phyloP scores from a whole-genome alignment of 35 echinoderm and acorn worm genomes.

The Patiria miniata region DNA sequence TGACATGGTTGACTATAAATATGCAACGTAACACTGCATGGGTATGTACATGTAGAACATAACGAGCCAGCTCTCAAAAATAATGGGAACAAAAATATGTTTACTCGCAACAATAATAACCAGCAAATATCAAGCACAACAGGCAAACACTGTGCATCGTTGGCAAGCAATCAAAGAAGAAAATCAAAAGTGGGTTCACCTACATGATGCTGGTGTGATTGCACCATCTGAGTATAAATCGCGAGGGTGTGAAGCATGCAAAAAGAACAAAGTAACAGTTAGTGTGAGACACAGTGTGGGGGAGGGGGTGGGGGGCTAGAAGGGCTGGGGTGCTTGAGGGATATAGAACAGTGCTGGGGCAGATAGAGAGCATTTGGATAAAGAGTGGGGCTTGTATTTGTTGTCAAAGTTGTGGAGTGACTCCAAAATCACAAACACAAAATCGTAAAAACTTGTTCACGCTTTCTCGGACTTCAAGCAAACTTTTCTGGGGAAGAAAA shows the following conservation, averaged over 20 bases:
- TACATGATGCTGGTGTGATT: constrained; percentile 24
- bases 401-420: too few relatives aligned
- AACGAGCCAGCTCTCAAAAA: too few relatives aligned
- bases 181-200: constrained; percentile 24
- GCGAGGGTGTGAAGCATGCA: constrained; percentile 25
- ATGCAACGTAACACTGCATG: too few relatives aligned
- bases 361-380: too few relatives aligned
- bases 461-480: too few relatives aligned
- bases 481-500: too few relatives aligned
- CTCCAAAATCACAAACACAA: too few relatives aligned
- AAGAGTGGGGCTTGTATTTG: too few relatives aligned
- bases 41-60: too few relatives aligned
- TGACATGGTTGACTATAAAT: too few relatives aligned
- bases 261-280: constrained; percentile 23
- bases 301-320: not conserved
- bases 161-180: not conserved
- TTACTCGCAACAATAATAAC: not conserved
- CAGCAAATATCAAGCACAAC: not conserved
- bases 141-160: not conserved
- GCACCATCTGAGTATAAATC: constrained; percentile 19
- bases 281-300: constrained; percentile 14
- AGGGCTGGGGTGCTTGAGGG: not conserved
- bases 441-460: too few relatives aligned
- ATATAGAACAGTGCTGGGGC: not conserved
- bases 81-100: not conserved